These are phyloP conservation scores for Propithecus perrieri DNA, from an alignment of 2,797 vertebrate genomes.

Conservation along the genomic window DNA sequence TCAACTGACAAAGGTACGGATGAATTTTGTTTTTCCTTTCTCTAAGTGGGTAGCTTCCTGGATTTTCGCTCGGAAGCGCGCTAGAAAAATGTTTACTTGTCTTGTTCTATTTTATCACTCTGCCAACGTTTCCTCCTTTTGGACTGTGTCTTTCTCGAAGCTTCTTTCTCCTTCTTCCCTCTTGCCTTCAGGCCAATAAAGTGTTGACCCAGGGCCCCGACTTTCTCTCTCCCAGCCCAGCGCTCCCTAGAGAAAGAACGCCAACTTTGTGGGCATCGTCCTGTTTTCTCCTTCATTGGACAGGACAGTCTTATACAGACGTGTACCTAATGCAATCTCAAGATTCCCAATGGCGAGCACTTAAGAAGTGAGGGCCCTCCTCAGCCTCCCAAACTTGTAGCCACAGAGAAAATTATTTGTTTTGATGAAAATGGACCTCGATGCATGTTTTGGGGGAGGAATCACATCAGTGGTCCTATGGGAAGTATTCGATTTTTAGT, in stretches of 20 bases:
- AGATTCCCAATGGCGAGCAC: background rate
- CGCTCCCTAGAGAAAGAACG: background rate
- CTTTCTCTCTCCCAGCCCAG: background rate
- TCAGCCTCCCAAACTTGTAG: background rate
- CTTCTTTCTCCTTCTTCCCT: background rate
- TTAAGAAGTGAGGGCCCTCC: background rate
- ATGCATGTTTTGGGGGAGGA: background rate
- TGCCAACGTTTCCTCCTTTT: background rate
- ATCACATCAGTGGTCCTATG: background rate
- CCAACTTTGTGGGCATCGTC: background rate
- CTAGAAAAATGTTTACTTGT: slow-evolving; percentile 66
- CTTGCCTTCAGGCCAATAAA: background rate
- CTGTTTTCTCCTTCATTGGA: background rate
- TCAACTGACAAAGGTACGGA: slow-evolving; percentile 86
- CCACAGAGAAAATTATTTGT: slow-evolving; percentile 2
- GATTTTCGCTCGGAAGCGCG: slow-evolving; percentile 47
- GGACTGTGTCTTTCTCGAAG: background rate
- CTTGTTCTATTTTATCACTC: slow-evolving; percentile 70
- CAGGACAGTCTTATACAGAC: background rate
- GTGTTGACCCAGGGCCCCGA: background rate
- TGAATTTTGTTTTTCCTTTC: slow-evolving; percentile 76
- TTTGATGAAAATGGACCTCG: slow-evolving; percentile 46
- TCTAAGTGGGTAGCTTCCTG: slow-evolving; percentile 66
- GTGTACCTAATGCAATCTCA: background rate
- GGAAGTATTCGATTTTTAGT: slow-evolving; percentile 43